phyloP scores from a whole-genome alignment of 1,140 invertebrate species.

The Steinernema khuongi region DNA sequence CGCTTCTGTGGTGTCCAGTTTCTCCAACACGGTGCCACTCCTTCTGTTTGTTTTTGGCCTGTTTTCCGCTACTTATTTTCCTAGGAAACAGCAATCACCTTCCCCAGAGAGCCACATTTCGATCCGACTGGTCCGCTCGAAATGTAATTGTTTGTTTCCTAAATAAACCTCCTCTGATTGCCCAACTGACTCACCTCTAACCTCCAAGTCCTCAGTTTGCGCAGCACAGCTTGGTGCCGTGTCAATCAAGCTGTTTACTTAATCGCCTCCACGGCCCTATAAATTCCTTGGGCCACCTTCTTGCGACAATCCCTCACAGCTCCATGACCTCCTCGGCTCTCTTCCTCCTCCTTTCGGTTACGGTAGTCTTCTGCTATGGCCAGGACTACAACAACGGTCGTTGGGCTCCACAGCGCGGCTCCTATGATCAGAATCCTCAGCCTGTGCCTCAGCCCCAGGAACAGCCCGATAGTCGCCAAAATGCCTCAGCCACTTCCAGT shows the following conservation, averaged over 20 bases:
- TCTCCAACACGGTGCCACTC: too few species aligned
- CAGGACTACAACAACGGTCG: slow-evolving; percentile 10
- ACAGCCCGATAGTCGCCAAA: neutral
- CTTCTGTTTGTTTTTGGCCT: too few species aligned
- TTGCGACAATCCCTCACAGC: neutral
- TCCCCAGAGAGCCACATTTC: too few species aligned
- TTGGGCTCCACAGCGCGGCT: neutral
- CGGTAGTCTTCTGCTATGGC: neutral
- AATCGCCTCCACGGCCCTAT: neutral
- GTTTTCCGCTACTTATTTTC: too few species aligned
- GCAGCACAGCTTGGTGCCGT: neutral
- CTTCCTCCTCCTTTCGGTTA: neutral
- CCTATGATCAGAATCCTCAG: neutral
- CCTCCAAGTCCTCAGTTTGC: neutral
- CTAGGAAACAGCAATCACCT: too few species aligned
- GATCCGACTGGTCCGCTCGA: too few species aligned
- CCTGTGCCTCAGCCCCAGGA: neutral
- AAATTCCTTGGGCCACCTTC: neutral
- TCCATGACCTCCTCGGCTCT: neutral
- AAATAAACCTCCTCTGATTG: neutral
- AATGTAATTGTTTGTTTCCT: neutral
- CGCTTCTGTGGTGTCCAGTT: too few species aligned
- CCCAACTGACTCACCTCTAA: neutral
- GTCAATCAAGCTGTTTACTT: slow-evolving; percentile 11
- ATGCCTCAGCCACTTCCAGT: neutral